These are phyloP conservation scores for Amia ocellicauda DNA, from an alignment of 2,113 vertebrate genomes.

Conservation along the genomic window DNA sequence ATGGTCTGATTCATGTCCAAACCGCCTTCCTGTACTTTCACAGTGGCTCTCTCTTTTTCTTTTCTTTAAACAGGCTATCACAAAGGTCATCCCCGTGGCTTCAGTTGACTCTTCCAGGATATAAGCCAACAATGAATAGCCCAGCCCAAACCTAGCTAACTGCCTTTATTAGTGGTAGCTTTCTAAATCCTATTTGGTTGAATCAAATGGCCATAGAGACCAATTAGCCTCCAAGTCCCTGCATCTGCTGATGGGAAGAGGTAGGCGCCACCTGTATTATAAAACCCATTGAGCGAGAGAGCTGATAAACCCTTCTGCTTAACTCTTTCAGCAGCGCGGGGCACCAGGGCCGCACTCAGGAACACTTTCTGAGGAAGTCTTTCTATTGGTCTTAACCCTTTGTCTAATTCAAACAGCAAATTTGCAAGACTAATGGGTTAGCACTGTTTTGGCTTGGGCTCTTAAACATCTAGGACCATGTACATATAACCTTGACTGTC, in stretches of 20 bases:
- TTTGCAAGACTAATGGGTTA: too few relatives aligned
- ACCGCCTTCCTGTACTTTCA: too few relatives aligned
- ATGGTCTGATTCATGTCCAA: too few relatives aligned
- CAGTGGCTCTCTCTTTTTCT: too few relatives aligned
- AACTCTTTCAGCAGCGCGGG: not conserved
- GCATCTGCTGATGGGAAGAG: not conserved
- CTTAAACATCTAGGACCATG: too few relatives aligned
- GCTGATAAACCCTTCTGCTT: not conserved
- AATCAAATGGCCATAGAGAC: not conserved
- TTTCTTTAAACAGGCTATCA: too few relatives aligned
- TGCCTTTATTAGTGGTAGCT: not conserved
- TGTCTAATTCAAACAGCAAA: too few relatives aligned
- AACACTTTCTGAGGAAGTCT: not conserved
- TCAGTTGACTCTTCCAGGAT: not conserved
- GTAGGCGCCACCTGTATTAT: not conserved
- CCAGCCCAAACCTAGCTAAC: not conserved
- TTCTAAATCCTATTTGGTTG: slow-evolving; percentile 1
- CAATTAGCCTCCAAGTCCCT: not conserved
- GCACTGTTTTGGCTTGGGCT: too few relatives aligned
- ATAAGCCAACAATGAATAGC: slow-evolving; percentile 1
- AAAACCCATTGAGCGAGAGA: not conserved
- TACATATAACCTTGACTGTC: too few relatives aligned
- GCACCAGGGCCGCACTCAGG: not conserved
- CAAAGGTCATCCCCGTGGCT: too few relatives aligned
- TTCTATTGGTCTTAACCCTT: too few relatives aligned